Evolutionary conservation across 1,140 invertebrate species (phyloP).

Genomic region (Oncopodura yosiiana): DNA sequence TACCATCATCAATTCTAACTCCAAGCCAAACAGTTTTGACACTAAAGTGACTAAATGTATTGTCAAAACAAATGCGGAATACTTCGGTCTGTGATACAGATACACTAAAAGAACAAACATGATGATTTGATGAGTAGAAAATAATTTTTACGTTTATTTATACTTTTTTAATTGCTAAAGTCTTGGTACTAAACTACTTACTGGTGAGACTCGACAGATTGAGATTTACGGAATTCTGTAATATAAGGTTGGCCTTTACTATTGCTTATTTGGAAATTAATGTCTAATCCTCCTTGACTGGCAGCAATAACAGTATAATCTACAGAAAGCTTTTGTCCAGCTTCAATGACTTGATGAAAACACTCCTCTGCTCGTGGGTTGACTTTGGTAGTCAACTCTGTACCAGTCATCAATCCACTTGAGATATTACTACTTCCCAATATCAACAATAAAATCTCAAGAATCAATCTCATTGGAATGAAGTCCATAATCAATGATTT

Average conservation of each 20-base stretch:
- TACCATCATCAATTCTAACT: constrained; percentile 51
- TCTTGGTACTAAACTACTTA: neutral
- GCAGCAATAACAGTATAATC: constrained; percentile 21
- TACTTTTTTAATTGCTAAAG: neutral
- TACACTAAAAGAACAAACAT: constrained; percentile 6
- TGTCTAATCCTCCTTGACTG: constrained; percentile 14
- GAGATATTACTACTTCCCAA: no score
- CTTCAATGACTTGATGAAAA: constrained; percentile 8
- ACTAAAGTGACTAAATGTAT: constrained; percentile 65
- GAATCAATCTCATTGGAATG: no score
- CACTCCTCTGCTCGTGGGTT: constrained; percentile 17
- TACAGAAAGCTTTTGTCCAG: constrained; percentile 7
- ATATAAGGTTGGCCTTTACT: constrained; percentile 13
- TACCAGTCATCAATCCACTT: neutral
- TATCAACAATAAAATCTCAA: no score
- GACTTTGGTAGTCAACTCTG: constrained; percentile 3
- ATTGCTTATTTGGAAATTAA: constrained; percentile 24
- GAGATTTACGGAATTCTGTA: constrained; percentile 19
- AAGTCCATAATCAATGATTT: no score
- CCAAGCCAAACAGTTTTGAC: constrained; percentile 74
- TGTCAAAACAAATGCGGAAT: constrained; percentile 73
- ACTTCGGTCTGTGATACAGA: constrained; percentile 49
- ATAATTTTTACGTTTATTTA: no score
- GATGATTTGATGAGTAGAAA: no score
- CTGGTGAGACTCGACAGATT: constrained; percentile 1